Evolutionary conservation across 1,140 invertebrate genomes (phyloP).

Genomic region (Caenorhabditis tropicalis): DNA sequence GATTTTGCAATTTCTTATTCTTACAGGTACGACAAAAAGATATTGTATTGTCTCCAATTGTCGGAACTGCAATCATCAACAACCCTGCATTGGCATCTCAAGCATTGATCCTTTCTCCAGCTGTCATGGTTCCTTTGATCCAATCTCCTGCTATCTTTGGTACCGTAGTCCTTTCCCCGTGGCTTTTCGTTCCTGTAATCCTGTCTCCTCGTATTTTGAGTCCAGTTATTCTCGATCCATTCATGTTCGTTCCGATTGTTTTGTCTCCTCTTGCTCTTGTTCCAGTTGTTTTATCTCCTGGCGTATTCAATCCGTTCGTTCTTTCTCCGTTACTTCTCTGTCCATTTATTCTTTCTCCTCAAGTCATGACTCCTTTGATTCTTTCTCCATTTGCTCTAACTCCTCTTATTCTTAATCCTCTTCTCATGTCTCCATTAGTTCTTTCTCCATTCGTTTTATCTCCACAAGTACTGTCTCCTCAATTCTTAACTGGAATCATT

Average conservation of each 20-base stretch:
- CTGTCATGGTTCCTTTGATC: conserved; percentile 53
- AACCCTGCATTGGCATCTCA: conserved; percentile 44
- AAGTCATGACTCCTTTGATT: conserved; percentile 54
- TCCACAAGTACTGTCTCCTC: conserved; percentile 60
- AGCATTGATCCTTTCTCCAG: conserved; percentile 40
- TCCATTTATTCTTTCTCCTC: conserved; percentile 52
- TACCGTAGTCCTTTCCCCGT: conserved; percentile 50
- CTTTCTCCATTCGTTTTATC: conserved; percentile 56
- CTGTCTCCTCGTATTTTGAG: conserved; percentile 61
- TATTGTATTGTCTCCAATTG: conserved; percentile 60
- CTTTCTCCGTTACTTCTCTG: conserved; percentile 51
- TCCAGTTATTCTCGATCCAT: conserved; percentile 54
- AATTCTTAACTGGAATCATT: conserved; percentile 62
- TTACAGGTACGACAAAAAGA: conserved; percentile 52
- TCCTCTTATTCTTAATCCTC: conserved; percentile 49
- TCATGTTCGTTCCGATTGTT: conserved; percentile 56
- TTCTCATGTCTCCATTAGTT: conserved; percentile 42
- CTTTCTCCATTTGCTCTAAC: conserved; percentile 56
- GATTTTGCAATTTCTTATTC: too few relatives aligned
- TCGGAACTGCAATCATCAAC: conserved; percentile 61
- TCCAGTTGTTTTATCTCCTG: conserved; percentile 50
- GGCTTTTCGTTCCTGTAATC: conserved; percentile 67
- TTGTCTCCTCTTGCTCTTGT: conserved; percentile 48
- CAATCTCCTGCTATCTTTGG: conserved; percentile 49
- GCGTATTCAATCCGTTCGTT: conserved; percentile 50